Conservation (phyloP, 2,797 vertebrate species). For the Poecilia wingei region DNA sequence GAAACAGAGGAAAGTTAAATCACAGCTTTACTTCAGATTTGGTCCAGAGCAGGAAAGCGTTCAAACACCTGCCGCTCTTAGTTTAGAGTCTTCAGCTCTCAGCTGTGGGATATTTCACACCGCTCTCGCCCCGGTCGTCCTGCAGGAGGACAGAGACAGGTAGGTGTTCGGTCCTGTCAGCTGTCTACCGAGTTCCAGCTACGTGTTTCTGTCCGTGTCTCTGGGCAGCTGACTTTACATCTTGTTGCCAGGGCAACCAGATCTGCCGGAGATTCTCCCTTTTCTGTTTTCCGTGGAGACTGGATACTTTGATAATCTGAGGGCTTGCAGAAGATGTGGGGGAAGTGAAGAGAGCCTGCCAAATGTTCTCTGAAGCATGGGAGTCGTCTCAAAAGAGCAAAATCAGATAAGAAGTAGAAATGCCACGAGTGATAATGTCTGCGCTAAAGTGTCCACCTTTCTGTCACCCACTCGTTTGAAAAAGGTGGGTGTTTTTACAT, state of each 20-base stretch:
- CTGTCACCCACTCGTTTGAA: conserved; percentile 12
- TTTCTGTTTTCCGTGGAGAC: conserved; percentile 75
- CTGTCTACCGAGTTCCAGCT: conserved; percentile 52
- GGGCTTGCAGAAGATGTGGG: conserved; percentile 71
- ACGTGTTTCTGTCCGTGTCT: conserved; percentile 56
- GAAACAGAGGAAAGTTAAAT: neutral
- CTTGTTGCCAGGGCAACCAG: conserved; percentile 80
- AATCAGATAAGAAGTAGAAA: conserved; percentile 42
- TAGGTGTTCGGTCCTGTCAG: conserved; percentile 37
- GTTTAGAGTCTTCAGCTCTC: conserved; percentile 19
- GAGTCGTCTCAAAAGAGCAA: conserved; percentile 56
- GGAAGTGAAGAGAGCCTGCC: conserved; percentile 63
- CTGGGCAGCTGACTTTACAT: conserved; percentile 68
- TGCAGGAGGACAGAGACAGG: conserved; percentile 11
- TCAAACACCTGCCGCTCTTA: conserved; percentile 13
- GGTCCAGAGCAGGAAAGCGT: neutral
- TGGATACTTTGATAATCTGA: conserved; percentile 81
- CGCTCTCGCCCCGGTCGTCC: conserved; percentile 13
- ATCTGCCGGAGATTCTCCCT: conserved; percentile 68
- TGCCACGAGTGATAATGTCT: conserved; percentile 28
- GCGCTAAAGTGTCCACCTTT: conserved; percentile 16
- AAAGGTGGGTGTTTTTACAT: neutral
- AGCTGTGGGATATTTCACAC: conserved; percentile 16
- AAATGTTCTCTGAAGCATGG: conserved; percentile 64
- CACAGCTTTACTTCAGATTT: neutral